Evolutionary conservation across 1,140 invertebrate genomes (phyloP).

Genomic region (Drosophila truncata): DNA sequence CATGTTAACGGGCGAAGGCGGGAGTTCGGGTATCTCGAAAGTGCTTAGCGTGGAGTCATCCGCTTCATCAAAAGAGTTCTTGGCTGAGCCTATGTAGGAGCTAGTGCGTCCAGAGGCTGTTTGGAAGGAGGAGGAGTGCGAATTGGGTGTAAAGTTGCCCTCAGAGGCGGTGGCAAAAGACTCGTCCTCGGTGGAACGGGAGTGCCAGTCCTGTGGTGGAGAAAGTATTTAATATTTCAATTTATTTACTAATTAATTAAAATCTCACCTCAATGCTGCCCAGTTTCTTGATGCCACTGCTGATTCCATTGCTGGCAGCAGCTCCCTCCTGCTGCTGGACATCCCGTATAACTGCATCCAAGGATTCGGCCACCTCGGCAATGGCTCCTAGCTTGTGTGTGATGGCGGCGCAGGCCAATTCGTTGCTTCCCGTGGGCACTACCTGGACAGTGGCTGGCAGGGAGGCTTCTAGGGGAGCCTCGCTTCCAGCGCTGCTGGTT

Average conservation of each 20-base stretch:
- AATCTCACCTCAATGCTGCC: constrained; percentile 73
- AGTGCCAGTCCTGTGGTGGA: constrained; percentile 80
- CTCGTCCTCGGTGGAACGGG: constrained; percentile 86
- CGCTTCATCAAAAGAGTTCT: constrained; percentile 81
- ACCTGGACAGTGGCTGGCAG: constrained; percentile 45
- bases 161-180: constrained; percentile 90
- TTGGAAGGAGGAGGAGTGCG: constrained; percentile 89
- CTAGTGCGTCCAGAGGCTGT: constrained; percentile 88
- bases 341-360: constrained; percentile 88
- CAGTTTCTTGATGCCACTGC: constrained; percentile 63
- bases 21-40: constrained; percentile 76
- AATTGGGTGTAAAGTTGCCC: constrained; percentile 88
- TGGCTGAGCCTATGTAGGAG: constrained; percentile 86
- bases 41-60: constrained; percentile 76
- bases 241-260: background rate
- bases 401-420: constrained; percentile 89
- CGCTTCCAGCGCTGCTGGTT: constrained; percentile 64
- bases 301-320: constrained; percentile 14
- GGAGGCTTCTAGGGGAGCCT: constrained; percentile 13
- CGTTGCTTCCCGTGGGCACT: constrained; percentile 86
- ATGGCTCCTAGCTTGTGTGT: constrained; percentile 88
- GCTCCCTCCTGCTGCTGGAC: constrained; percentile 83
- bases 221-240: background rate
- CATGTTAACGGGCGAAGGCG: constrained; percentile 72
- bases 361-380: constrained; percentile 88